Conservation (phyloP, 2,797 vertebrate species). For the Poecilia wingei region DNA sequence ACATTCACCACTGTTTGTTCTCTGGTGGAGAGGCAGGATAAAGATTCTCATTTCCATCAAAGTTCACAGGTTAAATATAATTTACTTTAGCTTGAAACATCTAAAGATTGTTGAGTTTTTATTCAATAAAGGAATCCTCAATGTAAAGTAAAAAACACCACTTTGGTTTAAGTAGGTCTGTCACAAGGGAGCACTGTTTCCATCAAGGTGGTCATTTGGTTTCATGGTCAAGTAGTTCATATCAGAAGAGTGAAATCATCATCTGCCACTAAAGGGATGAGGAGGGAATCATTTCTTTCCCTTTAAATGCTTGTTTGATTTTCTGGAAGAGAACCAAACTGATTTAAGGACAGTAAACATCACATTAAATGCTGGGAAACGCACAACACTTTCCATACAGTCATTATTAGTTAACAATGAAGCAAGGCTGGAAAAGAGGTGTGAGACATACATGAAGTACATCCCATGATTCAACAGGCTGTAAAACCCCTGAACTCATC, state of each 20-base stretch:
- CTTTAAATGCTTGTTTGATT: not conserved
- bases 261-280: no score
- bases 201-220: no score
- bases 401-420: not conserved
- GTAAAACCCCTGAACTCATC: not conserved
- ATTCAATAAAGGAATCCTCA: not conserved
- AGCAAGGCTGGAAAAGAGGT: not conserved
- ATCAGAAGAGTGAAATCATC: no score
- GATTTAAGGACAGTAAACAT: not conserved
- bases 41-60: not conserved
- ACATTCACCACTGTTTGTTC: not conserved
- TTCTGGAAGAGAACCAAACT: not conserved
- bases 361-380: not conserved
- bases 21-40: not conserved
- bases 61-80: not conserved
- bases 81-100: not conserved
- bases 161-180: no score
- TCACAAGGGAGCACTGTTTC: no score
- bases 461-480: not conserved
- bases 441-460: not conserved
- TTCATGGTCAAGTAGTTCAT: no score
- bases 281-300: not conserved
- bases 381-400: not conserved
- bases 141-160: not conserved
- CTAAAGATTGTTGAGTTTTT: not conserved